These are phyloP conservation scores for Camelus dromedarius DNA, from an alignment of 2,113 vertebrate genomes.

Conservation along the genomic window DNA sequence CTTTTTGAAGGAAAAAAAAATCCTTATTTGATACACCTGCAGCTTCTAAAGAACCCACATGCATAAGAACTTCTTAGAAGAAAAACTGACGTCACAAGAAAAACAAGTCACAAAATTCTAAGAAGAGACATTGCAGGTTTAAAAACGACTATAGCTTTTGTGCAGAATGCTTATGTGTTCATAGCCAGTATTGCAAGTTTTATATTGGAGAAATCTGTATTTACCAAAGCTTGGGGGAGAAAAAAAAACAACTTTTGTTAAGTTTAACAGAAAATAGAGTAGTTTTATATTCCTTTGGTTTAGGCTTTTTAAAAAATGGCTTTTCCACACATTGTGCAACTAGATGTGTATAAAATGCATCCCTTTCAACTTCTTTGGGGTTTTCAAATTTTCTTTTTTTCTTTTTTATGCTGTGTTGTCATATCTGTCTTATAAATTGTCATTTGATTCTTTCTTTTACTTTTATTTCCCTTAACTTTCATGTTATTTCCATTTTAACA, in stretches of 20 bases:
- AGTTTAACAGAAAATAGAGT: constrained; percentile 48
- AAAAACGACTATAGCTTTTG: constrained; percentile 48
- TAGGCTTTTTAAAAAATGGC: constrained; percentile 42
- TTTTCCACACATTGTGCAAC: constrained; percentile 66
- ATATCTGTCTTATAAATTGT: constrained; percentile 81
- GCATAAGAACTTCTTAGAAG: constrained; percentile 52
- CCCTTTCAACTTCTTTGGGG: constrained; percentile 60
- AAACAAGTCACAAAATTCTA: constrained; percentile 38
- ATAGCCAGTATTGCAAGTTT: background rate
- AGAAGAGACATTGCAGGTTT: constrained; percentile 48
- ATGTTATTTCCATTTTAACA: constrained; percentile 82
- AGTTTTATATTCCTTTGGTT: constrained; percentile 41
- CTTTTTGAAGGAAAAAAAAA: constrained; percentile 62
- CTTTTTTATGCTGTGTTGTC: constrained; percentile 78
- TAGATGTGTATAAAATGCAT: constrained; percentile 70
- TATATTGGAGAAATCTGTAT: constrained; percentile 22
- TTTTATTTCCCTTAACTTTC: constrained; percentile 81
- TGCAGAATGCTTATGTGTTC: constrained; percentile 18
- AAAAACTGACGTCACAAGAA: constrained; percentile 3
- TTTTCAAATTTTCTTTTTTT: constrained; percentile 50
- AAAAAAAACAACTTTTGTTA: background rate
- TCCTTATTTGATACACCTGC: constrained; percentile 57
- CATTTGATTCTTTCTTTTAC: constrained; percentile 81
- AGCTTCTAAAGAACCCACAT: constrained; percentile 53
- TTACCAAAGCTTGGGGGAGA: background rate